These are phyloP conservation scores for Mandrillus leucophaeus DNA, from an alignment of 2,113 vertebrate species.

Conservation along the genomic window DNA sequence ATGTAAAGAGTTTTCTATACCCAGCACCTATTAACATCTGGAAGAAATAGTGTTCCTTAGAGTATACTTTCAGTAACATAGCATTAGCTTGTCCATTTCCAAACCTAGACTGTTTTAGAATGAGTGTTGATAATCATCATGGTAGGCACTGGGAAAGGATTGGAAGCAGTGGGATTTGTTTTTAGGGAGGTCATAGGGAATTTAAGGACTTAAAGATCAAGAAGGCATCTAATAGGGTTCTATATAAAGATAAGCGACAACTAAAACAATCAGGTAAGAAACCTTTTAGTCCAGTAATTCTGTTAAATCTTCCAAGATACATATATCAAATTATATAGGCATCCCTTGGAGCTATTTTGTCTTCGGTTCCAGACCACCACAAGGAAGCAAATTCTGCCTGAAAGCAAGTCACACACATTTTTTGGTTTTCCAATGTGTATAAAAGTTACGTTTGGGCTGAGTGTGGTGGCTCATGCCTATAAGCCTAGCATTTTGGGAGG, in stretches of 20 bases:
- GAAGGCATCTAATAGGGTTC: neutral
- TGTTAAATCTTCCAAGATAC: neutral
- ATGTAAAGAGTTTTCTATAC: neutral
- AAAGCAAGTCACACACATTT: neutral
- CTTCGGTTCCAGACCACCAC: neutral
- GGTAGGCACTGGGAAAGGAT: neutral
- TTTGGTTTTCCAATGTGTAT: neutral
- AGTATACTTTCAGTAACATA: neutral
- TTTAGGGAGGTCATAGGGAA: neutral
- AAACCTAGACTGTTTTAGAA: neutral
- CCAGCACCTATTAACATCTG: neutral
- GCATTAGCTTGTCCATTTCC: neutral
- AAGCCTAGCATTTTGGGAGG: too few relatives aligned
- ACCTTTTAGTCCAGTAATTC: neutral
- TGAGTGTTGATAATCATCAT: neutral
- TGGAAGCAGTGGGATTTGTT: neutral
- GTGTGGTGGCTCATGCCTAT: too few relatives aligned
- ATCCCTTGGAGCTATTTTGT: neutral
- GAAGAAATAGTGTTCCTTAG: neutral
- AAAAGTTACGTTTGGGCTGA: neutral
- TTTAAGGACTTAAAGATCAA: neutral
- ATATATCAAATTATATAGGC: neutral
- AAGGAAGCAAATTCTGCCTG: neutral
- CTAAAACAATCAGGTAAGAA: neutral
- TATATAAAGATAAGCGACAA: neutral